These are phyloP conservation scores for Parasteatoda tepidariorum DNA, from an alignment of 1,140 invertebrate genomes.

Conservation along the genomic window DNA sequence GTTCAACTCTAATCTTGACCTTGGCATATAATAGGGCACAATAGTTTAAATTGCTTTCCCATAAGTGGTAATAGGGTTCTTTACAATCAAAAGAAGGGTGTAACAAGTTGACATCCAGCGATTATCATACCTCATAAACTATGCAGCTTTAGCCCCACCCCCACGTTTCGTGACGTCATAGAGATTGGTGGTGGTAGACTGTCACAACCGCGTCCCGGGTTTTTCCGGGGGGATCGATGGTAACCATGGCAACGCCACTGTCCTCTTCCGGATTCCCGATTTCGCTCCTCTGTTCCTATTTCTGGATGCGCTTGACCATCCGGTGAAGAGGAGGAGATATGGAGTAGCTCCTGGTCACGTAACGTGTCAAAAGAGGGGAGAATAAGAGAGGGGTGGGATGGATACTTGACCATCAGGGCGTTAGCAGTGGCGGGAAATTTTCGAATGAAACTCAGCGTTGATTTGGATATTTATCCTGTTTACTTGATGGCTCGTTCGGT, in stretches of 20 bases:
- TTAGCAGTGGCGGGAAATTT: no score
- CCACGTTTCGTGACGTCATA: conserved; percentile 29
- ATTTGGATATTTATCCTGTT: no score
- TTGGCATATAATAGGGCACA: no score
- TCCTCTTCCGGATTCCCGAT: conserved; percentile 36
- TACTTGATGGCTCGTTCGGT: no score
- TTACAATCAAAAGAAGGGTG: neutral
- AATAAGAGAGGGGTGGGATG: neutral
- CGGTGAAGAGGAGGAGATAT: neutral
- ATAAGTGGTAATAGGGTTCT: no score
- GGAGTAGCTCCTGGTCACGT: conserved; percentile 29
- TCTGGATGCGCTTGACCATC: conserved; percentile 55
- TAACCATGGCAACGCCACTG: neutral
- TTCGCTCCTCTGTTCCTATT: conserved; percentile 45
- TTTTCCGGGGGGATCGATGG: conserved; percentile 52
- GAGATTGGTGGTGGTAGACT: conserved; percentile 17
- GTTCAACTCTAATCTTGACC: no score
- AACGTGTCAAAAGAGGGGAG: neutral
- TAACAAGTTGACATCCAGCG: conserved; percentile 38
- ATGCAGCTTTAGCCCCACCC: conserved; percentile 25
- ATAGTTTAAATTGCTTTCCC: no score
- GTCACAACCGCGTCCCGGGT: conserved; percentile 35
- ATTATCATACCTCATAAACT: conserved; percentile 50
- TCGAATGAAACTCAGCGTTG: no score
- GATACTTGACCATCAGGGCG: no score